Evolutionary conservation across 2,797 vertebrate genomes (phyloP), one percentile per base, ranked within the genome.

Genomic region (Chiloscyllium punctatum): DNA sequence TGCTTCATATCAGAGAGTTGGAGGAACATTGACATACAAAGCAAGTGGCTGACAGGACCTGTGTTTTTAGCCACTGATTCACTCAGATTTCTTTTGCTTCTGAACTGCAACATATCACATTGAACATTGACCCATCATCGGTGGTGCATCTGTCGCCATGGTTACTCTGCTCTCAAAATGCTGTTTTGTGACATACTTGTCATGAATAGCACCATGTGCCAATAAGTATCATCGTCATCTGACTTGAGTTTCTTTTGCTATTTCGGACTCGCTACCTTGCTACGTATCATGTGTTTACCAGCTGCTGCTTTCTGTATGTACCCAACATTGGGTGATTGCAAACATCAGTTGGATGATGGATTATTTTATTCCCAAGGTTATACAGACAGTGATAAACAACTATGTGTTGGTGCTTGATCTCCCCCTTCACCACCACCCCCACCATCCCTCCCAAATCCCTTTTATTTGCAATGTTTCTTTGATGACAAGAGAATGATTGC

Each of bases 351-450:
- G 94, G 94, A 95, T 33, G 68, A 53, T 77, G 72, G 48, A 95
- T 95, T 77, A 33, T 71, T 95, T 95, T 95, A 27, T 77, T 72
- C 53, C 71, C 42, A 53, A 77, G 71, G 72, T 95, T 95, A 77
- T 51, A 77, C 16, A 37, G 62, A 53, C 69, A 53, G 71, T 77
- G 94, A 77, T 72, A 74, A 72, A 77, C 94, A 95, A 77, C 53
- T 42, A 71, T 95, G 71, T 42, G 94, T 95, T 77, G 94, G 94
- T 95, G 72, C 94, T 95, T 95, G 77, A 95, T 95, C 77, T 37
- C 48, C 1, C 23, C 27, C 87, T 18, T 53, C 51, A 4, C 82
- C 51, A 4, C 82, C 37, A 23, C 82, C 84, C 84, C 6, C 1
- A 15, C 57, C 5, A 8, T 18, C 11, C 72, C 30, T 77, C 53